Base-by-base conservation (phyloP, 2,888 invertebrate species). In the Synergus itoensis region DNA sequence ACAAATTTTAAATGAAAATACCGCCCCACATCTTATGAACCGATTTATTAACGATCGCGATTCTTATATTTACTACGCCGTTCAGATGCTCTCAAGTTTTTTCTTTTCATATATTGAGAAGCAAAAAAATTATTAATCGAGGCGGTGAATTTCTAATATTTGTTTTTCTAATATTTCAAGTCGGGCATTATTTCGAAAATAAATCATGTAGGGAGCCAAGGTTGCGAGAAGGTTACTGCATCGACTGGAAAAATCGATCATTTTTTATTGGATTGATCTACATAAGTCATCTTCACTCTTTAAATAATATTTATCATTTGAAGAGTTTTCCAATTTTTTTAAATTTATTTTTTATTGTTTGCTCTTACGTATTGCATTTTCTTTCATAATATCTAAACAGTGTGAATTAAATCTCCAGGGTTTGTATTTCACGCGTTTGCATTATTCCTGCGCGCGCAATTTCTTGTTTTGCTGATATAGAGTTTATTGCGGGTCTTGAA, bases 401-500 rank as follows among this genome's bases (percentile, higher is more conserved):
- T 63, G 40, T 41, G n/a, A 65, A 65, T 36, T 65, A 65, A 41
- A 18, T 65, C 65, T 41, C n/a, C 21, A 60, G 12, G 60, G 21
- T n/a, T 53, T 28, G n/a, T 73, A 28, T 73, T 28, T 8, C 45
- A 48, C 28, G 12, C n/a, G n/a, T 28, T 60, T 60, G 14, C 28
- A 36, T 73, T 41, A 65, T 41, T 65, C 40, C 5, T 65, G n/a
- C 65, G 36, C 41, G 16, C 48, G 36, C 16, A 73, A 36, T 73
- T 53, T 73, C 53, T 36, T 53, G 36, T 53, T 73, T 73, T 73
- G 53, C 73, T 53, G 73, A 73, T 73, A 67, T 73, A 73, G n/a
- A 73, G 36, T 7, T 73, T 73, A 36, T 73, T 73, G 28, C n/a
- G 11, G 53, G 53, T 48, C 36, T 53, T 16, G 48, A 73, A 73